A percentile compares a stretch with the other conserved stretches of the same genome.
Conservation (phyloP, 2,888 invertebrate species). For the Apoda limacodes region DNA sequence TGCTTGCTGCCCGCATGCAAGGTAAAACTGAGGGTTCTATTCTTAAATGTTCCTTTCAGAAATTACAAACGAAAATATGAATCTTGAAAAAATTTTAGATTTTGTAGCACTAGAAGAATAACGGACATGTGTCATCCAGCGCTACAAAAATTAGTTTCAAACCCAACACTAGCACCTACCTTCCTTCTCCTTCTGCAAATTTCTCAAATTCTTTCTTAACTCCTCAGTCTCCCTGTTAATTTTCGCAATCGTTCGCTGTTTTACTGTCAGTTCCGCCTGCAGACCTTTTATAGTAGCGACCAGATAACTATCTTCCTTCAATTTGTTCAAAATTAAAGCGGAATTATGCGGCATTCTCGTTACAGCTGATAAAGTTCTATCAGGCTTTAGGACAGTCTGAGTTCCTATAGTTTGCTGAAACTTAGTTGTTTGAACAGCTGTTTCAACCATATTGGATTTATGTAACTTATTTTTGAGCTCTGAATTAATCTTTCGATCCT, state of each 20-base stretch:
- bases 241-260: constrained; percentile 78
- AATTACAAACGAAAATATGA: too few relatives aligned
- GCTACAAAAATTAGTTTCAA: too few relatives aligned
- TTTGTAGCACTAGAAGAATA: too few relatives aligned
- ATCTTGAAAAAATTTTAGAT: too few relatives aligned
- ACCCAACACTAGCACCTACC: too few relatives aligned
- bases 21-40: too few relatives aligned
- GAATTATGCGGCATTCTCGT: constrained; percentile 68
- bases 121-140: too few relatives aligned
- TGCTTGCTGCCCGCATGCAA: too few relatives aligned
- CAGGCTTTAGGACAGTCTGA: constrained; percentile 48
- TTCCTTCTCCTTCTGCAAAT: constrained; percentile 82
- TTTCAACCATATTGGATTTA: constrained; percentile 35
- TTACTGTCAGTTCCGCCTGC: constrained; percentile 78
- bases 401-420: constrained; percentile 32
- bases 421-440: constrained; percentile 61
- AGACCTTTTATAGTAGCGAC: constrained; percentile 83
- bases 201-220: constrained; percentile 78
- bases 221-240: constrained; percentile 83
- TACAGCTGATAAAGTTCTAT: constrained; percentile 55
- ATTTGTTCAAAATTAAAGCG: constrained; percentile 52
- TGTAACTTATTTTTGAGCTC: constrained; percentile 69
- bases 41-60: too few relatives aligned
- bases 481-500: constrained; percentile 50
- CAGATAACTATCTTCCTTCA: constrained; percentile 81